Base-by-base conservation (phyloP, 1,140 invertebrate genomes). In the Aleiodes sp. region DNA sequence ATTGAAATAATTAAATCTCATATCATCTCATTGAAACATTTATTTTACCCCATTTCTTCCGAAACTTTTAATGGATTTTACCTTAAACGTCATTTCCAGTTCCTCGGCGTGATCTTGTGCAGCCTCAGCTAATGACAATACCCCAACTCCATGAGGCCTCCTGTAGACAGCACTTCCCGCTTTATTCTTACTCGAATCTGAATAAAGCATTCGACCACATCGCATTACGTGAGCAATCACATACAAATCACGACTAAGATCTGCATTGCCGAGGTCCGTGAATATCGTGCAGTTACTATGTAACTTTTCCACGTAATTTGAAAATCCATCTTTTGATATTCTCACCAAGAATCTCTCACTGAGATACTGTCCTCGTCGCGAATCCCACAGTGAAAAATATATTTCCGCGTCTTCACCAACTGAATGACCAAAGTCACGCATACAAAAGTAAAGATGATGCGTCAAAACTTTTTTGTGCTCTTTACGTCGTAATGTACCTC, bases 241-340 rank as follows among this genome's bases (percentile, higher is more conserved):
- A 87, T 93, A 96, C 10, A 97, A 85, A 74, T 97, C 94, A 57
- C 91, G 90, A 29, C 89, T 90, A 33, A 96, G 85, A 80, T 97
- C 95, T 31, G 92, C 90, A 72, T 90, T 92, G 29, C 94, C 94
- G 70, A 96, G 87, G 78, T 92, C 95, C 14, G 94, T 94, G 82
- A 97, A 97, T 52, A 97, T 90, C 1, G 94, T 95, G 78, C 93
- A 95, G 80, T 95, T 94, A 75, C 91, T 94, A 80, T 96, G 92
- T 68, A 96, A 82, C 77, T 94, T 94, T 76, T 96, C 94, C 14
- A 95, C 89, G 80, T 96, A 95, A 81, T 94, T 95, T 19, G 94
- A 94, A 83, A 95, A 95, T 43, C 94, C 95, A 76, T 96, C 94
- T 81, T 94, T 95, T 66, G 93, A 94, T 80, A 97, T 93, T 77